Conservation (phyloP, 2,797 vertebrate species). For the Pseudomugil tenellus region DNA sequence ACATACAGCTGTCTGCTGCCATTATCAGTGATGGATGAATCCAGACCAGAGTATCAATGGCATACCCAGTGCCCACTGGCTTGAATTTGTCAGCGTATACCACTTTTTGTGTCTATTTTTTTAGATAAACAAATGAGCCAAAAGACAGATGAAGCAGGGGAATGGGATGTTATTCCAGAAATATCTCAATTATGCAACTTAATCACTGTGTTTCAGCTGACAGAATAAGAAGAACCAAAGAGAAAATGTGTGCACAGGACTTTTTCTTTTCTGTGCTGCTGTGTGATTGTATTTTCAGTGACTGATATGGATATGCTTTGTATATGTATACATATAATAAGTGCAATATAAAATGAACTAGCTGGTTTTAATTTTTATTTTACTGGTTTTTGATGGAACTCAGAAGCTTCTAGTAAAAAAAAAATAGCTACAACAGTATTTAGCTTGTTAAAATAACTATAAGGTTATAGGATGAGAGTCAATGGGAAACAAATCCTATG, state of each 20-base stretch:
- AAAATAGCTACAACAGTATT: background rate
- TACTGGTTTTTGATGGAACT: background rate
- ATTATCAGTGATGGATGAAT: constrained; percentile 85
- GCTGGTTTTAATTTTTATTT: background rate
- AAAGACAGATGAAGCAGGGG: constrained; percentile 20
- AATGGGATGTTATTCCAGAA: constrained; percentile 39
- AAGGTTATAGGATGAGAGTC: background rate
- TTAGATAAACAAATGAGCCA: constrained; percentile 16
- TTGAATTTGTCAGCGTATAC: constrained; percentile 54
- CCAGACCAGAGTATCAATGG: constrained; percentile 82
- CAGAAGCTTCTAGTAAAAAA: background rate
- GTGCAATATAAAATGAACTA: background rate
- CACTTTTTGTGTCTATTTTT: constrained; percentile 45
- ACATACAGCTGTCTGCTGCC: constrained; percentile 82
- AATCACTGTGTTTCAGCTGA: constrained; percentile 46
- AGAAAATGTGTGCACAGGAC: constrained; percentile 45
- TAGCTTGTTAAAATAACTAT: background rate
- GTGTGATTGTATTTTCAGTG: constrained; percentile 43
- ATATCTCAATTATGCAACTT: too few species aligned
- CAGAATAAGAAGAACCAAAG: constrained; percentile 55
- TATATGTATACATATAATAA: background rate
- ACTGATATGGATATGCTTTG: constrained; percentile 3
- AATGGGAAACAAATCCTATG: background rate
- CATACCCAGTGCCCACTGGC: constrained; percentile 76
- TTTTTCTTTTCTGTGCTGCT: constrained; percentile 44